Evolutionary conservation across 2,888 invertebrate genomes (phyloP).

Genomic region (Choreutis nemorana): DNA sequence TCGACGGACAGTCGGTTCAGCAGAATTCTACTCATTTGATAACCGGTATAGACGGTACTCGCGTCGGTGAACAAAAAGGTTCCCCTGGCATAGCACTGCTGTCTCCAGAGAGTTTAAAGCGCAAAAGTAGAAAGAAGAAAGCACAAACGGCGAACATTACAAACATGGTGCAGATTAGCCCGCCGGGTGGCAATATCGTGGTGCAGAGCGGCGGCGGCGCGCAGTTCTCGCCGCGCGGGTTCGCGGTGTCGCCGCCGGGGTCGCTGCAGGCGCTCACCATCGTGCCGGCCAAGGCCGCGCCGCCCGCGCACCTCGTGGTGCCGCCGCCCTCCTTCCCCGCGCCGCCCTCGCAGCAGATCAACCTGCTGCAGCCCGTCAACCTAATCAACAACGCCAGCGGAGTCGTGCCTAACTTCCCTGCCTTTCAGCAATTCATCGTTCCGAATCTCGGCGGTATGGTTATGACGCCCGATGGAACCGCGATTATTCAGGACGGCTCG

Average conservation of each 20-base stretch:
- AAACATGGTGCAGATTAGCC: constrained; percentile 73
- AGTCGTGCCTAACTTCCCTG: constrained; percentile 78
- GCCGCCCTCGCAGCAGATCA: constrained; percentile 69
- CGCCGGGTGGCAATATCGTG: constrained; percentile 70
- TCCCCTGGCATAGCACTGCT: constrained; percentile 59
- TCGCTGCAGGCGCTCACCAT: constrained; percentile 80
- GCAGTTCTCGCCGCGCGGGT: constrained; percentile 76
- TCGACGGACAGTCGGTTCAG: constrained; percentile 75
- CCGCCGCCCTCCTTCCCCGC: constrained; percentile 72
- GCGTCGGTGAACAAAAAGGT: constrained; percentile 67
- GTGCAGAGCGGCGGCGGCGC: constrained; percentile 55
- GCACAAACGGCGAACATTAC: constrained; percentile 73
- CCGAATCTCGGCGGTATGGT: constrained; percentile 85
- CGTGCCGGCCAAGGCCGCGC: constrained; percentile 77
- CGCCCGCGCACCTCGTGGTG: constrained; percentile 79
- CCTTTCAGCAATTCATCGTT: constrained; percentile 84
- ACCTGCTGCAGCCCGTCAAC: constrained; percentile 83
- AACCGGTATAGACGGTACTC: constrained; percentile 72
- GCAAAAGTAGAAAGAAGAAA: constrained; percentile 78
- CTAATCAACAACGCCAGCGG: constrained; percentile 74
- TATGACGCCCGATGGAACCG: constrained; percentile 82
- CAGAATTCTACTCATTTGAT: constrained; percentile 76
- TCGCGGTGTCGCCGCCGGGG: constrained; percentile 74
- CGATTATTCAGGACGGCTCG: constrained; percentile 76
- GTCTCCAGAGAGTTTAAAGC: constrained; percentile 74